Conservation (phyloP, 2,113 vertebrate genomes). For the Dolichallabes microphthalmus region DNA sequence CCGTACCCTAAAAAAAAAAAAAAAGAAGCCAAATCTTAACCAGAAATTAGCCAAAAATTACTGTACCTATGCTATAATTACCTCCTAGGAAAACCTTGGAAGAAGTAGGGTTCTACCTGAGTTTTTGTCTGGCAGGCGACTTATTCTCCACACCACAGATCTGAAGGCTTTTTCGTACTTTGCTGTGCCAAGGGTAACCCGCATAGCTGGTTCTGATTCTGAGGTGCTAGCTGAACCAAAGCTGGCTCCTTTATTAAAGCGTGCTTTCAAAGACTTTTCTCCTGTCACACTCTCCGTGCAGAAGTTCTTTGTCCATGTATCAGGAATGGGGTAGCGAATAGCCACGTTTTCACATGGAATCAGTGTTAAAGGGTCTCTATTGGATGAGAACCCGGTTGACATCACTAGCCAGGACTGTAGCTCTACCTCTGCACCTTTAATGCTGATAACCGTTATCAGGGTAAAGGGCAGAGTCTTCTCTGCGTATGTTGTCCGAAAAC, state of each 20-base stretch:
- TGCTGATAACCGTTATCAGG: conserved; percentile 76
- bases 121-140: conserved; percentile 86
- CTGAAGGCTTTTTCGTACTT: conserved; percentile 88
- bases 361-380: conserved; percentile 78
- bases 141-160: conserved; percentile 87
- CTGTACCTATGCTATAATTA: neutral
- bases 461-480: conserved; percentile 85
- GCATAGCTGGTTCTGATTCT: conserved; percentile 86
- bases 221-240: conserved; percentile 79
- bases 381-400: conserved; percentile 82
- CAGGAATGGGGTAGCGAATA: conserved; percentile 82
- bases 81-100: neutral
- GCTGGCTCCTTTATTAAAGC: conserved; percentile 85
- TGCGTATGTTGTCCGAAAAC: conserved; percentile 79
- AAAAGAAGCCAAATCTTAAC: too few species aligned
- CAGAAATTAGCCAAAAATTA: too few species aligned
- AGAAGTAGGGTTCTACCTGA: conserved; percentile 74
- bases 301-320: conserved; percentile 87
- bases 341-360: conserved; percentile 87
- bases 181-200: conserved; percentile 85
- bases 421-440: conserved; percentile 83
- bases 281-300: conserved; percentile 81
- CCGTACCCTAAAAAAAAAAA: too few species aligned
- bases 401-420: conserved; percentile 90
- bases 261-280: conserved; percentile 86